Conservation (phyloP, 2,797 vertebrate genomes). For the Myotis findleyi region DNA sequence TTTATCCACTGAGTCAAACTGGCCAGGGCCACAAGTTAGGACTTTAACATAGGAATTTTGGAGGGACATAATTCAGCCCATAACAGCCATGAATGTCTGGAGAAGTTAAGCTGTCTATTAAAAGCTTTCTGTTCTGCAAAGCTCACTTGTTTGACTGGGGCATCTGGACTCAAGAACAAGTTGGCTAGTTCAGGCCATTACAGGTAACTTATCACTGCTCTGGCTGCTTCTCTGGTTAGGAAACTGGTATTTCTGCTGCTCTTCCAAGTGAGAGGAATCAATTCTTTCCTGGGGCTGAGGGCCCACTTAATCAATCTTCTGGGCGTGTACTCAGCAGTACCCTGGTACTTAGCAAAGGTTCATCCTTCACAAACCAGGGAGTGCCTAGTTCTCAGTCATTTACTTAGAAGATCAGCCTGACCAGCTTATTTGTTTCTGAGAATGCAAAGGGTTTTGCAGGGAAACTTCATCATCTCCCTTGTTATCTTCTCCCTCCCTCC, state of each 20-base stretch:
- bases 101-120: not conserved
- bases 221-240: not conserved
- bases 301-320: not conserved
- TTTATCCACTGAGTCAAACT: no score
- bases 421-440: not conserved
- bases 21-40: not conserved
- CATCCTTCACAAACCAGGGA: not conserved
- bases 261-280: not conserved
- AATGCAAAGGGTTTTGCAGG: not conserved
- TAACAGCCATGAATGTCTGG: not conserved
- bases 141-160: not conserved
- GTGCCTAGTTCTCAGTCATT: not conserved
- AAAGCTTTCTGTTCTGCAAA: not conserved
- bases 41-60: not conserved
- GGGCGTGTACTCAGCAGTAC: not conserved
- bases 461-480: no score
- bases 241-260: not conserved
- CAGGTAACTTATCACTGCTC: not conserved
- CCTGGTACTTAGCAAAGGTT: not conserved
- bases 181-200: not conserved
- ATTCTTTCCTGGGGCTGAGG: not conserved
- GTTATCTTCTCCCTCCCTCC: not conserved
- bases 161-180: not conserved
- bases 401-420: not conserved
- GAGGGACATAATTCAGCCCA: not conserved